Evolutionary conservation across 2,888 invertebrate species (phyloP).

Genomic region (Stegana nigrithorax): DNA sequence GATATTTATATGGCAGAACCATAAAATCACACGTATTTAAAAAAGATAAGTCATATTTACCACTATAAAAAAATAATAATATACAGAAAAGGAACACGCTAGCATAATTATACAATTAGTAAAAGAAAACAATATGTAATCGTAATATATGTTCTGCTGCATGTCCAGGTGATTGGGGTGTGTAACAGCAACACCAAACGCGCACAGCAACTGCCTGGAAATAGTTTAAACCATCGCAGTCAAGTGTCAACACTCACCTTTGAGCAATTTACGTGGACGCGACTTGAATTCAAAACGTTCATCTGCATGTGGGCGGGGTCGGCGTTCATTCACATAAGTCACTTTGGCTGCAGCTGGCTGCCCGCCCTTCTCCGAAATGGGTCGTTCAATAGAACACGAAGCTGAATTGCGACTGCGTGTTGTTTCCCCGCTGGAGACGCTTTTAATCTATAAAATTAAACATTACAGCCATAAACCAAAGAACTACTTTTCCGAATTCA

Average conservation of each 20-base stretch:
- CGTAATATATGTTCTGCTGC: too few species aligned
- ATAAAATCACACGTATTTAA: too few species aligned
- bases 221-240: slow-evolving; percentile 16
- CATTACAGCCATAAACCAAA: not conserved
- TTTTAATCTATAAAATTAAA: slow-evolving; percentile 58
- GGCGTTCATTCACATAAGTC: slow-evolving; percentile 67
- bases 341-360: slow-evolving; percentile 61
- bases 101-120: too few species aligned
- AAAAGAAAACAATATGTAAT: too few species aligned
- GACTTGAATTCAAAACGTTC: slow-evolving; percentile 67
- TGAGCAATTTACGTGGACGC: slow-evolving; percentile 65
- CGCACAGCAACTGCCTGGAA: slow-evolving; percentile 51
- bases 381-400: slow-evolving; percentile 67
- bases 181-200: slow-evolving; percentile 30
- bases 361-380: slow-evolving; percentile 63
- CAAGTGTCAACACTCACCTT: slow-evolving; percentile 56
- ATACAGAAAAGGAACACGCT: too few species aligned
- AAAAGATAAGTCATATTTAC: too few species aligned
- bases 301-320: slow-evolving; percentile 62
- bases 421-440: slow-evolving; percentile 68
- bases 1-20: too few species aligned
- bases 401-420: slow-evolving; percentile 68
- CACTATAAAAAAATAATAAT: too few species aligned
- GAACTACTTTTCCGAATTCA: too few species aligned
- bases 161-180: too few species aligned